phyloP scores from a whole-genome alignment of 2,797 vertebrate species.

The Choloepus didactylus region DNA sequence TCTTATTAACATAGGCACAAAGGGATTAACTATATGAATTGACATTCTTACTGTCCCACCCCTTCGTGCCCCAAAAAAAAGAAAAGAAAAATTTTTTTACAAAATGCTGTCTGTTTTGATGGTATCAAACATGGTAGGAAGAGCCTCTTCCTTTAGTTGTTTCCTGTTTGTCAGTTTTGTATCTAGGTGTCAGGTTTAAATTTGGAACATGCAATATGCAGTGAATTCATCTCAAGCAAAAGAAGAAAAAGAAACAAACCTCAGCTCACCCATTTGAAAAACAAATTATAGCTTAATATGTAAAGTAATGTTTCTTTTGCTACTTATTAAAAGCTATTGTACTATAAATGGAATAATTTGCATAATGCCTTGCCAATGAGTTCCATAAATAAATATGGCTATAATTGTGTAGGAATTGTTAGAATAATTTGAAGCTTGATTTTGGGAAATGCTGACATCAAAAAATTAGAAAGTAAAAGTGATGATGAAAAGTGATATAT shows the following conservation, averaged over 20 bases:
- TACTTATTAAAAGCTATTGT: constrained; percentile 40
- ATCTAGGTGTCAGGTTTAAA: constrained; percentile 82
- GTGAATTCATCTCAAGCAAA: constrained; percentile 78
- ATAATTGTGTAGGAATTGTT: constrained; percentile 54
- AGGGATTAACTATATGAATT: constrained; percentile 62
- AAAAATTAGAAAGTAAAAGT: constrained; percentile 26
- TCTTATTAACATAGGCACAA: constrained; percentile 30
- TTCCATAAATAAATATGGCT: constrained; percentile 15
- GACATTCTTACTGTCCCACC: constrained; percentile 17
- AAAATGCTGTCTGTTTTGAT: constrained; percentile 77
- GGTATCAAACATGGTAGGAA: constrained; percentile 81
- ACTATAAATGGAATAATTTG: background rate
- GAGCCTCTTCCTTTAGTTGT: constrained; percentile 82
- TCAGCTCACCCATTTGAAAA: constrained; percentile 52
- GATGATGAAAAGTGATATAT: constrained; percentile 55
- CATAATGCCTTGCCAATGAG: background rate
- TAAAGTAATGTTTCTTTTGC: constrained; percentile 41
- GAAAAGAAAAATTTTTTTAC: constrained; percentile 33
- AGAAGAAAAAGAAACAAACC: constrained; percentile 13
- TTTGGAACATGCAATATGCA: constrained; percentile 80
- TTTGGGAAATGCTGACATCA: constrained; percentile 53
- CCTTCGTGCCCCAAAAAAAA: constrained; percentile 47
- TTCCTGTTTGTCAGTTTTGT: constrained; percentile 87
- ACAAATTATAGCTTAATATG: constrained; percentile 50
- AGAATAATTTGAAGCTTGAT: constrained; percentile 44